Percentiles rank a stretch among this genome's conserved stretches.
phyloP scores from a whole-genome alignment of 2,888 invertebrate genomes.

The Patella caerulea region DNA sequence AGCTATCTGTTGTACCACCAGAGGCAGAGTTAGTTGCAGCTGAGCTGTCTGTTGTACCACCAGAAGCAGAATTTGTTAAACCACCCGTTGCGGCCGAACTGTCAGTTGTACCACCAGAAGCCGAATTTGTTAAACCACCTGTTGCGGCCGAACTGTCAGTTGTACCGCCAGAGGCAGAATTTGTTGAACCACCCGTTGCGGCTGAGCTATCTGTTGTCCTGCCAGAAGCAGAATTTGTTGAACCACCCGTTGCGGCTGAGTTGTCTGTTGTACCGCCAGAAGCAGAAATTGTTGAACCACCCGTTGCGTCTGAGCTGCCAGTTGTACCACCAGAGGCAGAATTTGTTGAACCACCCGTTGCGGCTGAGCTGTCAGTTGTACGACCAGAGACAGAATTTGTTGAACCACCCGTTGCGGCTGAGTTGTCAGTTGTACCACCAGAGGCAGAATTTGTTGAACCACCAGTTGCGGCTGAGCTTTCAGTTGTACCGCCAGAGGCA shows the following conservation, averaged over 20 bases:
- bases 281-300: neutral
- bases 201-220: neutral
- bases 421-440: neutral
- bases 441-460: neutral
- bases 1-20: neutral
- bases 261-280: neutral
- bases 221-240: neutral
- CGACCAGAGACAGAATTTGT: neutral
- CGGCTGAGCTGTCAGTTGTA: neutral
- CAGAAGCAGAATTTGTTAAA: neutral
- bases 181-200: neutral
- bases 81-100: neutral
- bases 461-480: neutral
- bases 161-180: neutral
- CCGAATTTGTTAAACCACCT: neutral
- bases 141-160: neutral
- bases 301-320: neutral
- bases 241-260: neutral
- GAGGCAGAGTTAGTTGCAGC: neutral
- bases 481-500: neutral
- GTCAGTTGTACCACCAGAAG: neutral
- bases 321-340: neutral
- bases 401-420: neutral
- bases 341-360: neutral
- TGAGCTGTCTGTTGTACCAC: neutral